These are phyloP conservation scores for Steinernema feltiae DNA, from an alignment of 1,140 invertebrate genomes.

Conservation along the genomic window DNA sequence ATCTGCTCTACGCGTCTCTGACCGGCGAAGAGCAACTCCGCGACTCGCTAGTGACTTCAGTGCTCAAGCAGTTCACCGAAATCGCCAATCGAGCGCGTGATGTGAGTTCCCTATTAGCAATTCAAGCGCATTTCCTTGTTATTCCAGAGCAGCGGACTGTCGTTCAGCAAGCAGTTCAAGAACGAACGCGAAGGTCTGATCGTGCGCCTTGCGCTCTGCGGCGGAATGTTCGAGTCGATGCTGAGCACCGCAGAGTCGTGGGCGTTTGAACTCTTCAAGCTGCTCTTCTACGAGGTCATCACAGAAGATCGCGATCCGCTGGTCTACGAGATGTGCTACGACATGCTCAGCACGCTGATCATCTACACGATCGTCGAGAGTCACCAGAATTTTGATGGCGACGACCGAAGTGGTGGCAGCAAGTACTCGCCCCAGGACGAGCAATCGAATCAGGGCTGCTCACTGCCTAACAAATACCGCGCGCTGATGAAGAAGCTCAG, in stretches of 20 bases:
- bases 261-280: slow-evolving; percentile 44
- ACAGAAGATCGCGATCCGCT: slow-evolving; percentile 33
- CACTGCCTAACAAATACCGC: not conserved
- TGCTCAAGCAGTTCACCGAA: slow-evolving; percentile 38
- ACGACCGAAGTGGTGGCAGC: not conserved
- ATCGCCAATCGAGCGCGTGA: slow-evolving; percentile 39
- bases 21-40: slow-evolving; percentile 40
- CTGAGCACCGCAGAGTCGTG: slow-evolving; percentile 31
- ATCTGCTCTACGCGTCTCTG: slow-evolving; percentile 41
- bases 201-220: slow-evolving; percentile 42
- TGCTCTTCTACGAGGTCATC: slow-evolving; percentile 43
- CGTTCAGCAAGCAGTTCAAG: slow-evolving; percentile 30
- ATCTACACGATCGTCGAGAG: not conserved
- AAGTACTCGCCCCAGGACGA: slow-evolving; percentile 1
- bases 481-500: not conserved
- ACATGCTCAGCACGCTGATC: slow-evolving; percentile 45
- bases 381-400: not conserved
- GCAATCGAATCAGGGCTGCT: not conserved
- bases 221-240: slow-evolving; percentile 47
- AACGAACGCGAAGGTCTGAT: slow-evolving; percentile 41
- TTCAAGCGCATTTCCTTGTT: slow-evolving; percentile 24
- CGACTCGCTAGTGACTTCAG: slow-evolving; percentile 32
- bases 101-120: slow-evolving; percentile 37
- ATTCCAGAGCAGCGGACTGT: slow-evolving; percentile 32
- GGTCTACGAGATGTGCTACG: slow-evolving; percentile 45